Evolutionary conservation across 2,113 vertebrate genomes (phyloP), one percentile per base, ranked within the genome.

Genomic region (Neolamprologus devosi): DNA sequence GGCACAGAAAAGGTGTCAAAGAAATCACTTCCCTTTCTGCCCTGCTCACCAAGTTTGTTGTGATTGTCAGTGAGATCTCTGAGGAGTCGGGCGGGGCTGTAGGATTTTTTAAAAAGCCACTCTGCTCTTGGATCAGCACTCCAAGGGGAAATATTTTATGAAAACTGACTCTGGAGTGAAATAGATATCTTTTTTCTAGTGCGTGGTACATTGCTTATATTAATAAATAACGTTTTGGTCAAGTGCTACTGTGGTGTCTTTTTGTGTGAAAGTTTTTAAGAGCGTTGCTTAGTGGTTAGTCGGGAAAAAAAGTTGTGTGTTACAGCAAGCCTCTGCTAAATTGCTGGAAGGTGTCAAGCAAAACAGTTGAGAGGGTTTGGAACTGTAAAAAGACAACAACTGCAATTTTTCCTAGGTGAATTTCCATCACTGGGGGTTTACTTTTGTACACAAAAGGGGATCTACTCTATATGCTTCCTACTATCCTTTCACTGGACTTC

Each of bases 141-240:
- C 88, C 2, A 4, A 45, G 65, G 51, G 55, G 37, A 49, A 65
- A 80, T 57, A 57, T 82, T 94, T 92, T 89, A 88, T 94, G 88
- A 92, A 91, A 91, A 85, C 37, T 83, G 89, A 84, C 85, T 90
- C 88, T 91, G 80, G 91, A 85, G 87, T 93, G 86, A 86, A 90
- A 92, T 89, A 89, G 87, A 58, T 91, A 89, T 94, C 87, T 92
- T 88, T 94, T 95, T 96, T 94, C 92, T 94, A 94, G 92, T 92
- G 85, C 81, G 93, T 95, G 92, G 83, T 95, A 88, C 89, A 86
- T 94, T 95, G 92, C 94, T 91, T 88, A 95, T 92, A 94, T 95
- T 85, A 95, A 96, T 95, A 95, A 95, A 96, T 89, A 90, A 90
- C 3, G 87, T 95, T 94, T 95, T 96, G 91, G 88, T 94, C 92